Percentiles rank a stretch among this genome's conserved stretches.
phyloP scores from a whole-genome alignment of 37 sponge, comb jelly and placozoan species.

The Chondrosia reniformis region DNA sequence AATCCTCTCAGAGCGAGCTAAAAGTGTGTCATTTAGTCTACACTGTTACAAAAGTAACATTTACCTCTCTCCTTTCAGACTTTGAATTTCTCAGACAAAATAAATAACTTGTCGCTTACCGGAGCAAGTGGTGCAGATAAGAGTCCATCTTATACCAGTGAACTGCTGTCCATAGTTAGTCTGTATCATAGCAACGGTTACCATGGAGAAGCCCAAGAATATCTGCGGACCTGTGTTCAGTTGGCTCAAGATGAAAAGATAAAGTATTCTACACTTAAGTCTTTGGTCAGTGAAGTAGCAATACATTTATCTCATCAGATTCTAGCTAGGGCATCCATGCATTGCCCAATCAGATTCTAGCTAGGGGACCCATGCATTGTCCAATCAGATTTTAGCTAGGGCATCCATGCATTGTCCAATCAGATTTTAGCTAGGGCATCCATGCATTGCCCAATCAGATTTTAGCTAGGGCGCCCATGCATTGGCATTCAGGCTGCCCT shows the following conservation, averaged over 20 bases:
- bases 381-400: conserved; percentile 22
- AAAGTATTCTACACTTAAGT: background rate
- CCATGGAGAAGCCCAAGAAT: background rate
- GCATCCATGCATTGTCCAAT: conserved; percentile 70
- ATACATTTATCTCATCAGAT: too few species aligned
- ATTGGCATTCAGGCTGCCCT: conserved; percentile 69
- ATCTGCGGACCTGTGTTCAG: background rate
- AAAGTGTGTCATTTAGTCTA: too few species aligned
- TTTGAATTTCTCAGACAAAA: too few species aligned
- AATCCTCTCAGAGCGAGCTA: too few species aligned
- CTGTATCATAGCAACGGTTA: background rate
- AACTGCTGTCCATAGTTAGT: background rate
- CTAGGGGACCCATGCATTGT: conserved; percentile 75
- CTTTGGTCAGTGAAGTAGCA: background rate
- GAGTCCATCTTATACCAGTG: too few species aligned
- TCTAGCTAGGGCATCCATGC: conserved; percentile 69
- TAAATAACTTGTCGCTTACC: too few species aligned
- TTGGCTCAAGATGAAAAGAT: background rate
- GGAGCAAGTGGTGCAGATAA: too few species aligned
- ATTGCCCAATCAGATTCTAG: conserved; percentile 5
- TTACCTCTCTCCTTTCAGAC: too few species aligned
- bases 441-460: conserved; percentile 38
- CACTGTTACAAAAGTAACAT: too few species aligned
- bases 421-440: conserved; percentile 52
- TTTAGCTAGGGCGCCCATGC: conserved; percentile 71